Conservation (phyloP, 2,797 vertebrate species). For the Bovichtus variegatus region DNA sequence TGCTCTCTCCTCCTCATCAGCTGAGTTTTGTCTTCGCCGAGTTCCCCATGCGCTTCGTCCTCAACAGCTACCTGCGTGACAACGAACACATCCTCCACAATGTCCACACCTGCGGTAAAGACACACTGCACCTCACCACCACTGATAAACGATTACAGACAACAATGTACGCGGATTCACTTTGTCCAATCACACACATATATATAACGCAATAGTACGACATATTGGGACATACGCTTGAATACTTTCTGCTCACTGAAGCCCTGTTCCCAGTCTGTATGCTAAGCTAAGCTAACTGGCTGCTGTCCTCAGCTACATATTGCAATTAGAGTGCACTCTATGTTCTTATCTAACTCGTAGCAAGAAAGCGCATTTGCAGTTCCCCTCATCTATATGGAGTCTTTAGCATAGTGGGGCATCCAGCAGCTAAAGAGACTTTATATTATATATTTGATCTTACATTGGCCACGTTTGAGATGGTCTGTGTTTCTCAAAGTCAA, state of each 20-base stretch:
- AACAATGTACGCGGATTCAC: not conserved
- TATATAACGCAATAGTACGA: not conserved
- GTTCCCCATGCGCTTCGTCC: conserved; percentile 92
- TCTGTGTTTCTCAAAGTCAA: too few relatives aligned
- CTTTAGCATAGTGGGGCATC: not conserved
- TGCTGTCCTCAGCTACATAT: not conserved
- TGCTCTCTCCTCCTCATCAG: conserved; percentile 74
- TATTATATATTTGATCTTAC: too few relatives aligned
- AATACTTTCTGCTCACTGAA: not conserved
- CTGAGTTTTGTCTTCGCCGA: conserved; percentile 93
- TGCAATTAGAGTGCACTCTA: not conserved
- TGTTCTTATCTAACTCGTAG: not conserved
- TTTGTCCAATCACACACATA: not conserved
- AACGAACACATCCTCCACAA: conserved; percentile 85
- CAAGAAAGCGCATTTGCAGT: not conserved
- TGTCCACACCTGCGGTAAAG: conserved; percentile 90
- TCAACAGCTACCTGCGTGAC: conserved; percentile 85
- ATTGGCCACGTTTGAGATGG: too few relatives aligned
- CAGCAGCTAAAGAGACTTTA: too few relatives aligned
- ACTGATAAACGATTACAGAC: not conserved
- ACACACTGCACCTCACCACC: not conserved
- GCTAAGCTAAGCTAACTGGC: not conserved
- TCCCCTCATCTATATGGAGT: too few relatives aligned
- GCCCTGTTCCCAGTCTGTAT: not conserved
- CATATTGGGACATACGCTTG: too few relatives aligned